Percentiles rank a stretch among this genome's conserved stretches.
Conservation (phyloP, 2,888 invertebrate species). For the Drosophila paranaensis region DNA sequence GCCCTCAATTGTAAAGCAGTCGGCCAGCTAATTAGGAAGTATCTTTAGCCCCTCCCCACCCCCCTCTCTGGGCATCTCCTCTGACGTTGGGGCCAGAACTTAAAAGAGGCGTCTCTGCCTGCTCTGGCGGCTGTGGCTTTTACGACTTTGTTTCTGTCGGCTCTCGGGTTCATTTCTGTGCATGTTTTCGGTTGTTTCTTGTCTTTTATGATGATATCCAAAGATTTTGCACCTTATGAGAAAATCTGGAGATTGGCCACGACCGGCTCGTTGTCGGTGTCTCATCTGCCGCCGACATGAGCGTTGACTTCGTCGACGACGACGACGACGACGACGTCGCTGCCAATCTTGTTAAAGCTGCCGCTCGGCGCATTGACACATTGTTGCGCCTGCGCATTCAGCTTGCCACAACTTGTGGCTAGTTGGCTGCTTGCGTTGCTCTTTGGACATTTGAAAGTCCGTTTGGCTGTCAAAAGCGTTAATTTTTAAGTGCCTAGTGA, state of each 20-base stretch:
- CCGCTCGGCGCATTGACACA: constrained; percentile 74
- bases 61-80: not conserved
- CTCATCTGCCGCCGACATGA: constrained; percentile 37
- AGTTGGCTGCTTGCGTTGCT: constrained; percentile 37
- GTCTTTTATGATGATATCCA: constrained; percentile 72
- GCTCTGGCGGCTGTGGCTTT: constrained; percentile 36
- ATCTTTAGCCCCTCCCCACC: constrained; percentile 22
- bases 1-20: constrained; percentile 55
- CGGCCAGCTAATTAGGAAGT: constrained; percentile 70
- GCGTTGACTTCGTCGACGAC: constrained; percentile 20
- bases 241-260: constrained; percentile 62
- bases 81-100: constrained; percentile 19
- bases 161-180: constrained; percentile 62
- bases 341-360: constrained; percentile 76
- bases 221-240: constrained; percentile 81
- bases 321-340: constrained; percentile 38
- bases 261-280: constrained; percentile 28
- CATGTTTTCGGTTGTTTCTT: constrained; percentile 61
- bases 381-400: constrained; percentile 68
- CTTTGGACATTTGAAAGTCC: constrained; percentile 77
- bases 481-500: constrained; percentile 80
- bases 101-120: constrained; percentile 61
- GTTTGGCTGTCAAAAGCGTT: constrained; percentile 81
- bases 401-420: constrained; percentile 53
- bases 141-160: constrained; percentile 55